Percentiles rank a stretch among this genome's conserved stretches.
phyloP scores from a whole-genome alignment of 2,113 vertebrate genomes.

The Chauna torquata region DNA sequence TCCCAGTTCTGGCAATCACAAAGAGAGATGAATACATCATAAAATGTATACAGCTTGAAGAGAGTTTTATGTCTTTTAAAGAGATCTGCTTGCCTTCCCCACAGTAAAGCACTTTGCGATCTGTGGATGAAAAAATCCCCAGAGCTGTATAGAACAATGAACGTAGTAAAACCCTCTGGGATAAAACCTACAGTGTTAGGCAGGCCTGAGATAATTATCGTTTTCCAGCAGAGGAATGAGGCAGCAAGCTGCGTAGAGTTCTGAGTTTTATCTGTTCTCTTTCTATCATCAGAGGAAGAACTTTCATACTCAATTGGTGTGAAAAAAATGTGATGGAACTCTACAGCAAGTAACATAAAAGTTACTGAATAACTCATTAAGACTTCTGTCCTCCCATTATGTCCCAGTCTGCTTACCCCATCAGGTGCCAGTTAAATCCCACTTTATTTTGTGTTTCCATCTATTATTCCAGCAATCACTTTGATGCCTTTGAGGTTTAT shows the following conservation, averaged over 20 bases:
- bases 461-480: background rate
- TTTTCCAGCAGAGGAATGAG: conserved; percentile 27
- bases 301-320: conserved; percentile 32
- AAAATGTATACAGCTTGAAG: background rate
- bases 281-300: conserved; percentile 7
- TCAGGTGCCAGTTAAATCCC: background rate
- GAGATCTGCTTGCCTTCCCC: background rate
- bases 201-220: conserved; percentile 12
- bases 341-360: conserved; percentile 24
- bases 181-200: conserved; percentile 23
- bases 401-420: background rate
- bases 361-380: conserved; percentile 28
- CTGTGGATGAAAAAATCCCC: background rate
- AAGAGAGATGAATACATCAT: background rate
- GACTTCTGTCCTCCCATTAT: conserved; percentile 41
- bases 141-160: conserved; percentile 2
- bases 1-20: background rate
- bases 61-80: background rate
- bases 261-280: conserved; percentile 1
- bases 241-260: background rate
- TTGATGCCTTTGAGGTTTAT: background rate
- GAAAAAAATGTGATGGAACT: conserved; percentile 36
- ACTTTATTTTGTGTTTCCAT: background rate
- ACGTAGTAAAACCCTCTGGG: background rate
- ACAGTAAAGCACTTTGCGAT: background rate